Base-by-base conservation (phyloP, 1,140 invertebrate genomes). In the Eupristina koningsbergeri region DNA sequence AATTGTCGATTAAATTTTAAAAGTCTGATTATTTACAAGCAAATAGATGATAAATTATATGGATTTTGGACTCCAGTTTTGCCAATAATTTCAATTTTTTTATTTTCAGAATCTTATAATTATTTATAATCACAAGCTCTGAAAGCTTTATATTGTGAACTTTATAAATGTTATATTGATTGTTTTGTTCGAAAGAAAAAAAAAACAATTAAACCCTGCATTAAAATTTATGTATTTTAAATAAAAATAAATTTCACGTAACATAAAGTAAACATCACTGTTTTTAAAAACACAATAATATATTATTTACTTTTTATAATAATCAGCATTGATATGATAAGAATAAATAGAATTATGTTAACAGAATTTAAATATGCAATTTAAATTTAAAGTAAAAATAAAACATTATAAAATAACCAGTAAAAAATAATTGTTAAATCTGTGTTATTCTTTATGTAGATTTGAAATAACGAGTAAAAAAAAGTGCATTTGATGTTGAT, bases 1-100 rank as follows among this genome's bases (percentile, higher is more conserved):
- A 76, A 76, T 84, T 80, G 78, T 84, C 41, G 71, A 76, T 64
- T 76, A n/a, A 84, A 80, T 67, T n/a, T 41, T 58, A 63, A 84
- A 84, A 84, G 83, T 84, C 77, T 84, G 78, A 80, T 73, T 58
- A 19, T 73, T 61, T 71, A 34, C 34, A 1, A 53, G 41, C 22
- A 39, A 9, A 13, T 75, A 64, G 58, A 15, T 45, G 13, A 63
- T 45, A 47, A 75, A 50, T 76, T 76, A 82, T 76, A 22, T 13
- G n/a, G n/a, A 74, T 45, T 26, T 11, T 45, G 13, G 3, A 58
- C 22, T 71, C 22, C 19, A 9, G 34, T 80, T 71, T 80, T 73
- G 22, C 41, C 47, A 80, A 39, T 31, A 29, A n/a, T 58, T 80
- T 58, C 29, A 39, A 34, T 79, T 79, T 67, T 47, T 67, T 79